Evolutionary conservation across 1,140 invertebrate genomes (phyloP).

Genomic region (Caerostris darwini): DNA sequence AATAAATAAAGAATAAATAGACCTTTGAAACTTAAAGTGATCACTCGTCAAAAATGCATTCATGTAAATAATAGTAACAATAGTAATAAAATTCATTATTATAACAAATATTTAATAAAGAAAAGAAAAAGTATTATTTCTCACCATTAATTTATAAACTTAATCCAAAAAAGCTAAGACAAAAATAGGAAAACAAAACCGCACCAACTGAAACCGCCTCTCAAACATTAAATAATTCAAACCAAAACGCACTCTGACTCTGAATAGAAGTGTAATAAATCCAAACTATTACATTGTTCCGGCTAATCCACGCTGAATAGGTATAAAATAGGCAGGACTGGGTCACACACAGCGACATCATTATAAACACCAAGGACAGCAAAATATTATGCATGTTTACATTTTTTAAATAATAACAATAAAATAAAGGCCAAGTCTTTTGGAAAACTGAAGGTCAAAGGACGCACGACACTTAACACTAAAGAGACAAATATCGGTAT

Average conservation of each 20-base stretch:
- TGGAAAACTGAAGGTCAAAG: not conserved
- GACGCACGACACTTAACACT: not conserved
- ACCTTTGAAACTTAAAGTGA: no score
- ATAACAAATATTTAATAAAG: no score
- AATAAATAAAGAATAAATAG: no score
- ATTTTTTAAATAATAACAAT: no score
- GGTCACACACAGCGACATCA: not conserved
- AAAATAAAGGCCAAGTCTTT: not conserved
- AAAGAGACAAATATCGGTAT: constrained; percentile 11
- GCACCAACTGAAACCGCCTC: not conserved
- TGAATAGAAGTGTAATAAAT: not conserved
- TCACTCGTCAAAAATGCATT: no score
- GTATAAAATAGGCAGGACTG: not conserved
- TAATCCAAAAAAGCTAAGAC: not conserved
- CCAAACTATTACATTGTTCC: not conserved
- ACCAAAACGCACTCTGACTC: no score
- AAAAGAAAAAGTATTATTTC: not conserved
- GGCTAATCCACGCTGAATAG: not conserved
- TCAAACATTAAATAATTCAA: no score
- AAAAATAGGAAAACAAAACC: not conserved
- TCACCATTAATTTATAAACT: not conserved
- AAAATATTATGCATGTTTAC: not conserved
- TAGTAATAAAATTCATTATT: no score
- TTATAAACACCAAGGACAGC: not conserved
- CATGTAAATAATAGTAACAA: no score